Base-by-base conservation (phyloP, 2,797 vertebrate genomes). In the Craterocephalus amniculus region DNA sequence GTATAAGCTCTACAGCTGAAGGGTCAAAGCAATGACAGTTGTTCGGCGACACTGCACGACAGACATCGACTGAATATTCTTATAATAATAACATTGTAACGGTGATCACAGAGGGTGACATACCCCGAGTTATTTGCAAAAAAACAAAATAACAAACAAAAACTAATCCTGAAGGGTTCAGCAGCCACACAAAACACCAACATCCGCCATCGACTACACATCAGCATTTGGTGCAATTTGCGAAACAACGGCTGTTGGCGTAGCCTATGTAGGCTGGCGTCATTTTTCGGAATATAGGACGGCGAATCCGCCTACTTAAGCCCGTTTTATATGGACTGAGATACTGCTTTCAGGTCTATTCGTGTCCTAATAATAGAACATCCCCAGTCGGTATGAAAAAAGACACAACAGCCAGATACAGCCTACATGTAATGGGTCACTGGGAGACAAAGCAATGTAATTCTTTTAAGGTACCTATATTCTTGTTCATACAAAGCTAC, bases 21-120 rank as follows among this genome's bases (percentile, higher is more conserved):
- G 93, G 95, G 93, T 95, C 92, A 95, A 49, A 85, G 93, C 93
- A 94, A 94, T 94, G 93, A 94, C 94, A 94, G 91, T 67, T 86
- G 82, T 79, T 93, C 87, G 86, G 61, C 78, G 75, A 82, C 79
- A 74, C 32, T 34, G 58, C 59, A 72, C 65, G 57, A 71, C 73
- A 70, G 24, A 77, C 80, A 71, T 61, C 72, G 64, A 59, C 63
- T 43, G 57, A 24, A 72, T 2, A 35, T 36, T 51, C 61, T 31
- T 29, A 9, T 27, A 32, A 32, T 36, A 20, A 63, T 18, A 55
- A 43, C 32, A 22, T 27, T 20, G 24, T 9, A 49, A 40, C 31
- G 5, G 12, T 11, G 38, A 57, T 72, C 67, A 63, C n/a, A 61
- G 48, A 1, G 4, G 57, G 43, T 48, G 20, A 48, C 20, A 73